A percentile compares a stretch with the other conserved stretches of the same genome.
phyloP scores from a whole-genome alignment of 2,113 vertebrate species.

The Fulmarus glacialis region DNA sequence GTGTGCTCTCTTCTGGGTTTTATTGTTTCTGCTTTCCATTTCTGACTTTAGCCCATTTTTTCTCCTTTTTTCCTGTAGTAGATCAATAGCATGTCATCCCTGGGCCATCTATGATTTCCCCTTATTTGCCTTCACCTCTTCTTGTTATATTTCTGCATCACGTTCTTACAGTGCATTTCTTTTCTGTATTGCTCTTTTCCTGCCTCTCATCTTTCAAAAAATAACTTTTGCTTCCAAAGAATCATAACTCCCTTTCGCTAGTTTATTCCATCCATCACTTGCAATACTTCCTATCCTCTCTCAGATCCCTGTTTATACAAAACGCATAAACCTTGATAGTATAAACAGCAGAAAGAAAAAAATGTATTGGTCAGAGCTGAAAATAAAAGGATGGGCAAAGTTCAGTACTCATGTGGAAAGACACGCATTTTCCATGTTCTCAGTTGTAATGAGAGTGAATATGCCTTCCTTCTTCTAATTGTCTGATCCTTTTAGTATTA shows the following conservation, averaged over 20 bases:
- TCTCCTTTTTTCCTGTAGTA: neutral
- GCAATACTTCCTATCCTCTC: neutral
- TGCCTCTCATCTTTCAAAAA: neutral
- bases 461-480: neutral
- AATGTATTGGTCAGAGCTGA: neutral
- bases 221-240: neutral
- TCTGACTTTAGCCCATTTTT: neutral
- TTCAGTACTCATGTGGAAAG: neutral
- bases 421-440: neutral
- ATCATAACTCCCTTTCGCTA: neutral
- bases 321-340: neutral
- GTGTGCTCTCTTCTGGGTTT: neutral
- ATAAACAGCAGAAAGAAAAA: neutral
- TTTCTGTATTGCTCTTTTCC: neutral
- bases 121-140: neutral
- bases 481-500: neutral
- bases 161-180: neutral
- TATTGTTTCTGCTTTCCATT: conserved; percentile 1
- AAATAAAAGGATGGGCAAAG: neutral
- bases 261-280: neutral
- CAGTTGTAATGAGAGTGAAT: neutral
- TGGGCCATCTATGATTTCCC: neutral
- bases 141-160: neutral
- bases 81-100: neutral
- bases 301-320: neutral